Base-by-base conservation (phyloP, 2,888 invertebrate species). In the Dexiosoma caninum region DNA sequence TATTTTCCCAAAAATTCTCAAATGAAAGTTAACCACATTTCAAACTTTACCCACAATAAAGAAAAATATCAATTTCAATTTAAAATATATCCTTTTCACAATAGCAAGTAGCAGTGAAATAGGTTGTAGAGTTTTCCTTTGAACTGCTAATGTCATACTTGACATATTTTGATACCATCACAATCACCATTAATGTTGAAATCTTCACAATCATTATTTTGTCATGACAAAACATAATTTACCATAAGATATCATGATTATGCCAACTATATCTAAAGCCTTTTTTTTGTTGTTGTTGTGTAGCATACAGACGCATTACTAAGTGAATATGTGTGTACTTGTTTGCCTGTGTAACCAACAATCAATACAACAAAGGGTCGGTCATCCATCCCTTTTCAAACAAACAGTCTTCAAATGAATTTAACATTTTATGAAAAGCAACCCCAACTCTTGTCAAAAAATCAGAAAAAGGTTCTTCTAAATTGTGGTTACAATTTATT, bases 131-230 rank as follows among this genome's bases (percentile, higher is more conserved):
- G 12, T 35, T 27, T 35, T n/a, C n/a, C n/a, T n/a, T 64, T n/a
- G n/a, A 60, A 64, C 42, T 72, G 35, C 53, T 71, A 16, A 27
- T 44, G 16, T 46, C 42, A 60, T 27, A 76, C 60, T 62, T 69
- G 55, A 76, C 60, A 69, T 69, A 62, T 70, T 77, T 77, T 30
- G 35, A 37, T 44, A 10, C 16, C 16, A 55, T 44, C 46, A 55
- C 16, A 44, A 44, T 67, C n/a, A 53, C 8, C 35, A 46, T 69
- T 23, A 57, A 44, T 30, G 23, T 69, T 30, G 44, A 37, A 21
- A 46, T 69, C 16, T 30, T 21, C 49, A 37, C 14, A 51, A 16
- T 5, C n/a, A 14, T 21, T 16, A 37, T 35, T 35, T 35, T 57
- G 14, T 10, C 37, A 44, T 60, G 44, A 44, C 21, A 51, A 19